phyloP scores from a whole-genome alignment of 1,140 invertebrate species.

The Orius insidiosus region DNA sequence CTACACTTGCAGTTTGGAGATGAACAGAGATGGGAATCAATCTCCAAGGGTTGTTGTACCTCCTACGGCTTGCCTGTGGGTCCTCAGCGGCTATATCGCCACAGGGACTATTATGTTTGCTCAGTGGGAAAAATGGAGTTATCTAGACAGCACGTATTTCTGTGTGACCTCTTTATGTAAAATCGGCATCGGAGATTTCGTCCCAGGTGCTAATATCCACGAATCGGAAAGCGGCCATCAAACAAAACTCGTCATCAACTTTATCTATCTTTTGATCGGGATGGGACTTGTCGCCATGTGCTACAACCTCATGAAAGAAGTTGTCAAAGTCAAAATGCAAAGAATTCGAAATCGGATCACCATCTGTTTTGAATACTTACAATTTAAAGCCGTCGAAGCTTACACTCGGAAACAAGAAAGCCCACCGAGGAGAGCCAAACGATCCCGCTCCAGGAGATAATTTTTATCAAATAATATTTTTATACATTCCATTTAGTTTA shows the following conservation, averaged over 20 bases:
- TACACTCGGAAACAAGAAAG: background rate
- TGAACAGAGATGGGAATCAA: background rate
- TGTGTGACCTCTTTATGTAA: conserved; percentile 82
- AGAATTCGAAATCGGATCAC: conserved; percentile 55
- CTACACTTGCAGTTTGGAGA: conserved; percentile 47
- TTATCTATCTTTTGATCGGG: conserved; percentile 67
- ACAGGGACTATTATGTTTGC: conserved; percentile 86
- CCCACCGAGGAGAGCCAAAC: background rate
- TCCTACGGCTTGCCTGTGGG: conserved; percentile 83
- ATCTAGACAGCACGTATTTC: conserved; percentile 86
- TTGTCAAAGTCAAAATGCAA: conserved; percentile 58
- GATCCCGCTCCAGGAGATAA: background rate
- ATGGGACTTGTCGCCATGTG: conserved; percentile 82
- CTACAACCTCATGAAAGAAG: conserved; percentile 73
- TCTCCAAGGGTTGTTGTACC: conserved; percentile 61
- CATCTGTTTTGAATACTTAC: conserved; percentile 54
- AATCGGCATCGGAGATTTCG: conserved; percentile 91
- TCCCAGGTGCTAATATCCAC: conserved; percentile 58
- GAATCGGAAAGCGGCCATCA: conserved; percentile 47
- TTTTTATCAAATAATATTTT: background rate
- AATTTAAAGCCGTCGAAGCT: conserved; percentile 19
- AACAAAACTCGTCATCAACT: conserved; percentile 71
- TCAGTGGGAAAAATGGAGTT: conserved; percentile 85
- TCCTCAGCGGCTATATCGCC: conserved; percentile 78
- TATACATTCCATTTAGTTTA: too few species aligned